Conservation (phyloP, 2,797 vertebrate species). For the Pteropus rufus region DNA sequence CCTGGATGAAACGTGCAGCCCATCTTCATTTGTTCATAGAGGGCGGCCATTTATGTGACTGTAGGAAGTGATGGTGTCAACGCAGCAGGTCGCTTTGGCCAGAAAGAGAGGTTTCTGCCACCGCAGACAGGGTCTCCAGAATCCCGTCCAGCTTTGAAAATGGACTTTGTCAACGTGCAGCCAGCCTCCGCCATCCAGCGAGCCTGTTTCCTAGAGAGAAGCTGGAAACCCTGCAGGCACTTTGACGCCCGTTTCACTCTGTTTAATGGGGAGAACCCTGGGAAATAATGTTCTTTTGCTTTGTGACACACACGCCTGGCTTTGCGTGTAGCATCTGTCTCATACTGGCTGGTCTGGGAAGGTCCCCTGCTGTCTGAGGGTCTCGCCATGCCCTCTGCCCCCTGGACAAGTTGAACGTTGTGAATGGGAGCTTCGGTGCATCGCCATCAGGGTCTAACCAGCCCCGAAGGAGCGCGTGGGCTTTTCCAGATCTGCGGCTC, state of each 20-base stretch:
- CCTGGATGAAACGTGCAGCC: accelerated
- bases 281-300: background rate
- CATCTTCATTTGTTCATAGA: background rate
- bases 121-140: background rate
- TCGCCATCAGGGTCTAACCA: background rate
- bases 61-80: accelerated
- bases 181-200: accelerated
- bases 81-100: background rate
- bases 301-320: background rate
- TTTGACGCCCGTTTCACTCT: accelerated
- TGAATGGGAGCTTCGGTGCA: accelerated
- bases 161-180: background rate
- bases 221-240: background rate
- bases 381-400: background rate
- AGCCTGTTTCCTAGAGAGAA: background rate
- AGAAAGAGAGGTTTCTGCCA: background rate
- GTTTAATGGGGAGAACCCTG: background rate
- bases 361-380: background rate
- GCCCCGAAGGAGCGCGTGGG: background rate
- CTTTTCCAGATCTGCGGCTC: background rate
- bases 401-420: accelerated
- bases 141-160: accelerated
- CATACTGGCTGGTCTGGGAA: accelerated
- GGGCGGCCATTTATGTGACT: accelerated
- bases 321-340: background rate